Base-by-base conservation (phyloP, 23 tunicate species). In the Aplidium turbinatum region DNA sequence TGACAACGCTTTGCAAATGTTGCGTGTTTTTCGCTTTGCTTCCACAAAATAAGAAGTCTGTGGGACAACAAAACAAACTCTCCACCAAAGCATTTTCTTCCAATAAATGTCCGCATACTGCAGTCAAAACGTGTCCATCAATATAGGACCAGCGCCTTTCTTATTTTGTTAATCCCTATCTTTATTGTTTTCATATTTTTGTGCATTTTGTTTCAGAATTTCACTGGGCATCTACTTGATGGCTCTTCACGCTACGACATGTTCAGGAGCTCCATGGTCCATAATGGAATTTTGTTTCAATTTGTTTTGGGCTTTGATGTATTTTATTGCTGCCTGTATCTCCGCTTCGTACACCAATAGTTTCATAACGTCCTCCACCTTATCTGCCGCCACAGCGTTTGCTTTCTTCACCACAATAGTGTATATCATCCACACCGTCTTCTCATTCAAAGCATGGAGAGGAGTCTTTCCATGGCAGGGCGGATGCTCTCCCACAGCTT, bases 281-380 rank as follows among this genome's bases (percentile, higher is more conserved):
- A 32, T 88, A 38, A 82, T 82, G 27, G 96, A 88, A 33, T 58
- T 88, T 66, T 63, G 30, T 3, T 82, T 68, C 58, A 82, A 88
- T 36, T 80, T 64, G 1, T 60, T 76, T 29, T 88, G 96, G 75
- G 62, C 79, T 0, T 29, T 88, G 47, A 28, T 88, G 40, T 88
- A 88, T 58, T 81, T 88, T 47, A 70, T 88, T 22, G 96, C 88
- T 3, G 83, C 96, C 2, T 72, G 79, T 55, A 84, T 88, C 1
- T 58, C 75, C 19, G 87, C 87, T 4, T 87, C 83, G 3, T 54
- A 75, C 42, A 28, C 75, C 26, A 26, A 34, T 38, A 23, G 55
- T 4, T 69, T 69, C 68, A 72, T 36, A 3, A 4, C 18, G 18
- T 18, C 19, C 0, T 35, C 70, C 16, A 54, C 34, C 4, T 61